Evolutionary conservation across 1,140 invertebrate genomes (phyloP).

Genomic region (Galleria mellonella): DNA sequence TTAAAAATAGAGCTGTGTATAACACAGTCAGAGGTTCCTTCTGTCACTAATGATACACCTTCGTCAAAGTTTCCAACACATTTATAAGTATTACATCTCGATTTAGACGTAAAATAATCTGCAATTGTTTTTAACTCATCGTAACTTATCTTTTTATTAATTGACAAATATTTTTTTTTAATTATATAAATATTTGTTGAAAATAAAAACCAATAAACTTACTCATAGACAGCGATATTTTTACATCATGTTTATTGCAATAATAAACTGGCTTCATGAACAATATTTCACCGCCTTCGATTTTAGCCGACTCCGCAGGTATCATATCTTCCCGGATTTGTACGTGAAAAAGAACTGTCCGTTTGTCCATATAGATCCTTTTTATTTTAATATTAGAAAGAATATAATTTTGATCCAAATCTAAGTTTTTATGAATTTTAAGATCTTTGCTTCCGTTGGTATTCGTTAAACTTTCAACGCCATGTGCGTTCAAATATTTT

Average conservation of each 20-base stretch:
- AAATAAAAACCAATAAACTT: too few species aligned
- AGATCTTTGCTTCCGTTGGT: constrained; percentile 25
- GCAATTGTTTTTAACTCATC: too few species aligned
- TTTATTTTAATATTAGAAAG: constrained; percentile 32
- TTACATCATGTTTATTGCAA: constrained; percentile 27
- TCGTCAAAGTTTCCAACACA: constrained; percentile 60
- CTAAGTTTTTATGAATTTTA: constrained; percentile 21
- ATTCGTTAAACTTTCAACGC: constrained; percentile 11
- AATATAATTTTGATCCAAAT: constrained; percentile 19
- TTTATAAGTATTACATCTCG: constrained; percentile 27
- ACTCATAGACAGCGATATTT: constrained; percentile 21
- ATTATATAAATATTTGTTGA: too few species aligned
- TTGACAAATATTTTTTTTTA: too few species aligned
- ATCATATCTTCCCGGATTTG: constrained; percentile 31
- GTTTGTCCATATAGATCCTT: constrained; percentile 38
- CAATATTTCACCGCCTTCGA: constrained; percentile 38
- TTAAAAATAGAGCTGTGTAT: too few species aligned
- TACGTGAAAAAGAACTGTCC: constrained; percentile 34
- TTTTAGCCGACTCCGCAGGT: constrained; percentile 29
- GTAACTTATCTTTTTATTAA: too few species aligned
- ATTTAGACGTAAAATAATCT: constrained; percentile 22
- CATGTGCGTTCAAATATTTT: too few species aligned
- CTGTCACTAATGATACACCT: constrained; percentile 47
- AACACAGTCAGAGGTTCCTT: constrained; percentile 17
- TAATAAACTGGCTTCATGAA: constrained; percentile 51